A percentile compares a stretch with the other conserved stretches of the same genome.
phyloP scores from a whole-genome alignment of 2,888 invertebrate genomes.

The Drosophila koepferae region DNA sequence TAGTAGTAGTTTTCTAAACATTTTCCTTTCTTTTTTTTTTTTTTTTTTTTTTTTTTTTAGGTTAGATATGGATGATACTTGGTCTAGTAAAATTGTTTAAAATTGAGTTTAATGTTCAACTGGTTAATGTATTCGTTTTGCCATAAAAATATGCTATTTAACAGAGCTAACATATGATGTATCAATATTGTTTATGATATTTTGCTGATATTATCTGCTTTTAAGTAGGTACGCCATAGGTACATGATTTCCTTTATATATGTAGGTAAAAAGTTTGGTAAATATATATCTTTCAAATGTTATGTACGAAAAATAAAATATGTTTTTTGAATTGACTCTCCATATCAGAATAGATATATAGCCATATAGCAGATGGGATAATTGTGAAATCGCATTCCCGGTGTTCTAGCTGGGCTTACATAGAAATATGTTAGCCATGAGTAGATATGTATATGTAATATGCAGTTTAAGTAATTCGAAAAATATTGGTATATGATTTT shows the following conservation, averaged over 20 bases:
- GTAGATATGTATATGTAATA: slow-evolving; percentile 19
- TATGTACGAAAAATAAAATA: background rate
- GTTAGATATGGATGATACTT: slow-evolving; percentile 14
- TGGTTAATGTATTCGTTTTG: slow-evolving; percentile 6
- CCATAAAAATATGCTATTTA: slow-evolving; percentile 34
- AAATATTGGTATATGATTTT: slow-evolving; percentile 53
- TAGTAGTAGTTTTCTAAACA: slow-evolving; percentile 76
- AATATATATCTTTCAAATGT: slow-evolving; percentile 6
- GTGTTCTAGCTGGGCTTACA: slow-evolving; percentile 1
- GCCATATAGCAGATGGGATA: background rate
- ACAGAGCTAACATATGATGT: slow-evolving; percentile 19
- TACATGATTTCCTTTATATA: slow-evolving; percentile 46
- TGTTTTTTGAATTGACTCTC: background rate
- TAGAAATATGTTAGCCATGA: slow-evolving; percentile 5
- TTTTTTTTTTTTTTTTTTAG: slow-evolving; percentile 9
- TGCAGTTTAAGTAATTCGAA: slow-evolving; percentile 55
- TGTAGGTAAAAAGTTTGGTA: slow-evolving; percentile 3
- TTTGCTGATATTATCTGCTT: background rate
- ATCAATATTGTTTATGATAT: slow-evolving; percentile 10
- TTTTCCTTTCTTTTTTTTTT: background rate
- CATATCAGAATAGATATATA: background rate
- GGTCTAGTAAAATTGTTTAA: slow-evolving; percentile 15
- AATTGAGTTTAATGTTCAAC: slow-evolving; percentile 22
- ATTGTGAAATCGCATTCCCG: slow-evolving; percentile 22
- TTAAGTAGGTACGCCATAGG: slow-evolving; percentile 63